Evolutionary conservation across 2,113 vertebrate species (phyloP), one percentile per base, ranked within the genome.

Genomic region (Eulemur rufifrons): DNA sequence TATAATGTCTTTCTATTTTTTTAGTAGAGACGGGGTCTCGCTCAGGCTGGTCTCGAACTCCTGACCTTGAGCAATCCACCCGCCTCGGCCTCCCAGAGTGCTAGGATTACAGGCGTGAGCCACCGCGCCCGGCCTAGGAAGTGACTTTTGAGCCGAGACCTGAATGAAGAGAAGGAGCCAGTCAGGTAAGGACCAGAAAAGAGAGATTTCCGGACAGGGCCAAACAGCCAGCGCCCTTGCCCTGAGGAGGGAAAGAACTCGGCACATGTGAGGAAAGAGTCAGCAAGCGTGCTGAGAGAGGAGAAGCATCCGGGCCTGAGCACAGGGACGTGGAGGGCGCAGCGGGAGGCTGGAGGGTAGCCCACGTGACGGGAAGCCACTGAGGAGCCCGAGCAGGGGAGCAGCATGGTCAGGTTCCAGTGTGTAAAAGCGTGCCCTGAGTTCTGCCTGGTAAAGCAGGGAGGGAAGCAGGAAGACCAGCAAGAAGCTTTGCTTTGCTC

Each of bases 221-320:
- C 0, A 64, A 47, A 54, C 2, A 39, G 37, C 21, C 25, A 64
- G 20, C 0, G 2, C 17, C 10, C 21, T 0, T 2, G 8, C 27
- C 47, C 39, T 29, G 7, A 20, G n/a, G 6, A 18, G 6, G 59
- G 81, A 73, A 63, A 39, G 76, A 78, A 20, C 0, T 15, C 34
- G 23, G 21, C 39, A 34, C 6, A 21, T 21, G 64, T 37, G 39
- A 76, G 37, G 37, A 68, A 34, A 76, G 59, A 17, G 54, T 15
- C 9, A 10, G 39, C 9, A 3, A 56, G 47, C 18, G 32, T n/a
- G 21, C 34, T 23, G 34, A 37, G 13, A 63, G 52, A 54, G 32
- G 25, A 27, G 32, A 20, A 13, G 6, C 14, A 34, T 42, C 66
- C 52, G 12, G 20, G 63, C 63, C 23, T 64, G 77, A 71, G 50